Evolutionary conservation across 2,888 invertebrate genomes (phyloP), one percentile per base, ranked within the genome.

Genomic region (Tenthredo livida): DNA sequence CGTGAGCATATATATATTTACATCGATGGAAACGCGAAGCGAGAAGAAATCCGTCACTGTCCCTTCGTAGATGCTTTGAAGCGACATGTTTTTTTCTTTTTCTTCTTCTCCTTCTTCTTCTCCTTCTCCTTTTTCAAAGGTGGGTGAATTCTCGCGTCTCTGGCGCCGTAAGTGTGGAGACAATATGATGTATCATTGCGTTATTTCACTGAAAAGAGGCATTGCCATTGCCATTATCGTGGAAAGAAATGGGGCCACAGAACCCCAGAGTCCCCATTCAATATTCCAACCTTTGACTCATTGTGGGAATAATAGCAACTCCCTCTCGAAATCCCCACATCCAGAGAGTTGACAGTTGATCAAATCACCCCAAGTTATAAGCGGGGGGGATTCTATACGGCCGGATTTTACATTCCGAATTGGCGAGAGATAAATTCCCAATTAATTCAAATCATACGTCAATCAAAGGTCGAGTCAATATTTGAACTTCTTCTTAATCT

Each of bases 281-380:
- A 73, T 73, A 73, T 73, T 73, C 43, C 6, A 47, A 73, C 73
- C 43, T 73, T 73, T 73, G 73, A 73, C 73, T 73, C 43, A 73
- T 54, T 54, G 54, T 54, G n/a, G 1, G n/a, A 73, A 43, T 29
- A 73, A 73, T 73, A 47, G 25, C 25, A 40, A 21, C 17, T 73
- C 25, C 12, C 40, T 15, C 21, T 25, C 21, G 9, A 43, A 73
- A 73, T 73, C 10, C 15, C 43, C 2, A 47, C 73, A 21, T 40
- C 73, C 1, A 43, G 43, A 43, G 43, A 43, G 43, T 21, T 47
- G 43, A 29, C 12, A 47, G 43, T 43, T 29, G 43, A 73, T 43
- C 21, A 47, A 15, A 73, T 21, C 43, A 21, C 40, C 73, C 43
- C 10, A 73, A 73, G 21, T n/a, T n/a, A n/a, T n/a, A 6, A 54